These are phyloP conservation scores for Drosophila takahashii DNA, from an alignment of 1,140 invertebrate species.

Conservation along the genomic window DNA sequence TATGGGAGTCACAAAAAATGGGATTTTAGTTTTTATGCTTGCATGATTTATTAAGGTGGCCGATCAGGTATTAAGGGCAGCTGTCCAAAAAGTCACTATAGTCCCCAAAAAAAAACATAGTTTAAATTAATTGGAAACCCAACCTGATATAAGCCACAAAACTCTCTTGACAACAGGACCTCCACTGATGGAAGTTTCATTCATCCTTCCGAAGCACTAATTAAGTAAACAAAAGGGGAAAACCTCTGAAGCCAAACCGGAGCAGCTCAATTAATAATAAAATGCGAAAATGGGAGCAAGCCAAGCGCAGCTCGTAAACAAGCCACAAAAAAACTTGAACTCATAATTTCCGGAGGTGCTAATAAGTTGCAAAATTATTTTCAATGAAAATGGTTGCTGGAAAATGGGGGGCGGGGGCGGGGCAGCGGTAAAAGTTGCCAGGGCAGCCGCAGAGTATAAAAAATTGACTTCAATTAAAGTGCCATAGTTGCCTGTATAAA, in stretches of 20 bases:
- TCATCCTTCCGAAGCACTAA: slow-evolving; percentile 51
- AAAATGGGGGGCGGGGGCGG: not conserved
- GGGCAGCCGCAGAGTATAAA: slow-evolving; percentile 63
- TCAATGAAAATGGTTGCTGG: slow-evolving; percentile 64
- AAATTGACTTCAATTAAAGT: slow-evolving; percentile 83
- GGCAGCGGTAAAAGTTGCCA: slow-evolving; percentile 35
- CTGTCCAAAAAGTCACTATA: slow-evolving; percentile 22
- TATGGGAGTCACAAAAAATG: slow-evolving; percentile 15
- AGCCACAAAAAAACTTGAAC: slow-evolving; percentile 70
- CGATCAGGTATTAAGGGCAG: slow-evolving; percentile 43
- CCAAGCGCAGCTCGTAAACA: slow-evolving; percentile 64
- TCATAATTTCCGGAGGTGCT: slow-evolving; percentile 83
- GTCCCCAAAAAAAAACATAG: slow-evolving; percentile 58
- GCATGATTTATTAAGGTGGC: slow-evolving; percentile 30
- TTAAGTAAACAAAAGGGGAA: slow-evolving; percentile 72
- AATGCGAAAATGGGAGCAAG: slow-evolving; percentile 45
- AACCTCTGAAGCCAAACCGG: slow-evolving; percentile 42
- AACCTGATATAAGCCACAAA: slow-evolving; percentile 17
- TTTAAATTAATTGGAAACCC: slow-evolving; percentile 58
- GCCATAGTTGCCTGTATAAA: slow-evolving; percentile 79
- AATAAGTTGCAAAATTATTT: slow-evolving; percentile 82
- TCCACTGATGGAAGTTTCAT: slow-evolving; percentile 25
- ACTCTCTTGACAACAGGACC: slow-evolving; percentile 15
- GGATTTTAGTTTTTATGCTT: slow-evolving; percentile 39
- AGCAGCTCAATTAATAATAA: slow-evolving; percentile 76